Base-by-base conservation (phyloP, 2,113 vertebrate genomes). In the Galbula dea region DNA sequence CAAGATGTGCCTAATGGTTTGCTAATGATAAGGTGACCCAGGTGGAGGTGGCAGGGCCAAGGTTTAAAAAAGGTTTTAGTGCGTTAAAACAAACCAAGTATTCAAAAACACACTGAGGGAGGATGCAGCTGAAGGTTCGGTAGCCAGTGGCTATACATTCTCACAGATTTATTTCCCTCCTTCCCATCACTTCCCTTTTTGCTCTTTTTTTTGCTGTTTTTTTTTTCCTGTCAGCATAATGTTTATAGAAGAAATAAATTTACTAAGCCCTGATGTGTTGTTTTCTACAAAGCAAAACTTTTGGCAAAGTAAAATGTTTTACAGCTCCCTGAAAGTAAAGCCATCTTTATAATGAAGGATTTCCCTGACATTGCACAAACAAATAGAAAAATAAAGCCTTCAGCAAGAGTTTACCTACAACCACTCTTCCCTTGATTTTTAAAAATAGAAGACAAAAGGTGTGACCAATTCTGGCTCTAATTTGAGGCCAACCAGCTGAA, bases 271-370 rank as follows among this genome's bases (percentile, higher is more conserved):
- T 23, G 65, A 92, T 54, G 52, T 63, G 36, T 55, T 88, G 46
- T 65, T 92, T 86, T 87, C 62, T 43, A 89, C 62, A 94, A 84
- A 95, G 58, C 27, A 73, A 89, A 90, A 73, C 32, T 93, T 94
- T 46, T 48, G 29, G 57, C 58, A 85, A 94, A 89, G 14, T 46
- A 76, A 94, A 92, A 85, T 58, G 66, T 55, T 86, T 78, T 86
- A 83, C 27, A 75, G 58, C 46, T 81, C 94, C 62, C 79, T 93
- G 68, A 92, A 96, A 88, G 74, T 74, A 74, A 90, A 95, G 91
- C 88, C 58, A 77, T 93, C 69, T 94, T 83, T 96, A 82, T 79
- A 95, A 94, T 85, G 92, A 96, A 96, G 86, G 65, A 89, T 95
- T 92, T 95, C 85, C 89, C 73, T 83, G 85, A 91, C 75, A 86